These are phyloP conservation scores for Megaustenia siamemsis DNA, from an alignment of 2,888 invertebrate species.

Conservation along the genomic window DNA sequence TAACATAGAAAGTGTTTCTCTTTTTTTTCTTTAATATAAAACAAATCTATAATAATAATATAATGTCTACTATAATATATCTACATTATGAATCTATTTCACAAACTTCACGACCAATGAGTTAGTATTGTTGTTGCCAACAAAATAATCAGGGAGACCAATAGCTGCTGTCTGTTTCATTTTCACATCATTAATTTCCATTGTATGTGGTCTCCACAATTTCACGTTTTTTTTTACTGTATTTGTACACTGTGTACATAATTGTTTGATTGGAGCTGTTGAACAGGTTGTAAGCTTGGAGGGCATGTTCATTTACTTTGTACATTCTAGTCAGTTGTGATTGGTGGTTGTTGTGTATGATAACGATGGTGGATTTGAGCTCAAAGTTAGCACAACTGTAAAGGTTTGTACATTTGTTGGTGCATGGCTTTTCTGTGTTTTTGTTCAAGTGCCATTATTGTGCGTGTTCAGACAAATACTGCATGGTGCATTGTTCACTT, in stretches of 20 bases:
- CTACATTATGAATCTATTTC: too few species aligned
- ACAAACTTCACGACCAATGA: too few species aligned
- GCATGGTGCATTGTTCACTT: neutral
- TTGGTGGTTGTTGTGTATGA: neutral
- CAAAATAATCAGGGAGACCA: too few species aligned
- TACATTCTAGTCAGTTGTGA: neutral
- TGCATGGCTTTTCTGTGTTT: neutral
- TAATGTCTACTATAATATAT: too few species aligned
- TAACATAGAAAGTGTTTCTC: too few species aligned
- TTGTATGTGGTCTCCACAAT: neutral
- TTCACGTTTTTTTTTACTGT: neutral
- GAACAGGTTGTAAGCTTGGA: neutral
- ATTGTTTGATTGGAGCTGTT: neutral
- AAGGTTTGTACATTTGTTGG: neutral
- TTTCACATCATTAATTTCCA: neutral
- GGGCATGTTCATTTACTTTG: neutral
- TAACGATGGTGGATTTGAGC: neutral
- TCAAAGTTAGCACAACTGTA: neutral
- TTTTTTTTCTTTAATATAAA: too few species aligned
- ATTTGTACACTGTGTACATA: neutral
- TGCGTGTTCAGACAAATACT: neutral
- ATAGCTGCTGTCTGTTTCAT: too few species aligned
- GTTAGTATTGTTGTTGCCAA: too few species aligned
- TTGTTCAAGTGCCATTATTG: constrained; percentile 22
- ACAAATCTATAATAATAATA: too few species aligned